A percentile compares a stretch with the other conserved stretches of the same genome.
These are phyloP conservation scores for Anoplophora glabripennis DNA, from an alignment of 1,140 invertebrate genomes.

Conservation along the genomic window DNA sequence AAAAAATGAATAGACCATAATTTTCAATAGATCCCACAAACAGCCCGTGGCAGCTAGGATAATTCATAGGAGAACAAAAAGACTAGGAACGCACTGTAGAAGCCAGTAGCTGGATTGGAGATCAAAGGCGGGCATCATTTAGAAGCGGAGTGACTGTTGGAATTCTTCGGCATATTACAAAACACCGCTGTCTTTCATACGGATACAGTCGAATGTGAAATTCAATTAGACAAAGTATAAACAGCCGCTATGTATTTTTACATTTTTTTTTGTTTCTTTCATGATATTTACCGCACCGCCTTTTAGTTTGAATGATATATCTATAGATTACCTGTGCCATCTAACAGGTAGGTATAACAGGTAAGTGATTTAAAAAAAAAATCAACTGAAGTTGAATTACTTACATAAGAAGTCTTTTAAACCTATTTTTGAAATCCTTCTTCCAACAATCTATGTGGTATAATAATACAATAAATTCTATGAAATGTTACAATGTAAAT, in stretches of 20 bases:
- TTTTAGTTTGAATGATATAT: too few species aligned
- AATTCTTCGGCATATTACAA: slow-evolving; percentile 25
- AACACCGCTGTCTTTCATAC: slow-evolving; percentile 28
- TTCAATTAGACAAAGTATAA: slow-evolving; percentile 30
- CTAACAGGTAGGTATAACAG: too few species aligned
- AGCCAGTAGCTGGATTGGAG: slow-evolving; percentile 27
- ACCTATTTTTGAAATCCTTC: too few species aligned
- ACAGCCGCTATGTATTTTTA: slow-evolving; percentile 21
- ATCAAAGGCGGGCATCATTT: slow-evolving; percentile 29
- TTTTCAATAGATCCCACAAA: slow-evolving; percentile 25
- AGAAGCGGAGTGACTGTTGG: slow-evolving; percentile 24
- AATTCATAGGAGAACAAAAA: slow-evolving; percentile 20
- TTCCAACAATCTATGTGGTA: too few species aligned
- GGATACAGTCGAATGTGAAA: slow-evolving; percentile 27
- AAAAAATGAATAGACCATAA: slow-evolving; percentile 26
- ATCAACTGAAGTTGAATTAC: too few species aligned
- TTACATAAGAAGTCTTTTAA: too few species aligned
- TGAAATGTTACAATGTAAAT: too few species aligned
- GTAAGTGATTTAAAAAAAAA: too few species aligned
- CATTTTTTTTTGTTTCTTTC: slow-evolving; percentile 26
- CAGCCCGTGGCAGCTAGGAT: slow-evolving; percentile 17
- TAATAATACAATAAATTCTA: too few species aligned
- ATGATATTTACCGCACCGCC: slow-evolving; percentile 16
- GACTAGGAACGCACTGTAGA: neutral
- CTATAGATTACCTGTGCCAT: too few species aligned